A percentile compares a stretch with the other conserved stretches of the same genome.
These are phyloP conservation scores for Sarcophaga caerulescens DNA, from an alignment of 2,888 invertebrate genomes.

Conservation along the genomic window DNA sequence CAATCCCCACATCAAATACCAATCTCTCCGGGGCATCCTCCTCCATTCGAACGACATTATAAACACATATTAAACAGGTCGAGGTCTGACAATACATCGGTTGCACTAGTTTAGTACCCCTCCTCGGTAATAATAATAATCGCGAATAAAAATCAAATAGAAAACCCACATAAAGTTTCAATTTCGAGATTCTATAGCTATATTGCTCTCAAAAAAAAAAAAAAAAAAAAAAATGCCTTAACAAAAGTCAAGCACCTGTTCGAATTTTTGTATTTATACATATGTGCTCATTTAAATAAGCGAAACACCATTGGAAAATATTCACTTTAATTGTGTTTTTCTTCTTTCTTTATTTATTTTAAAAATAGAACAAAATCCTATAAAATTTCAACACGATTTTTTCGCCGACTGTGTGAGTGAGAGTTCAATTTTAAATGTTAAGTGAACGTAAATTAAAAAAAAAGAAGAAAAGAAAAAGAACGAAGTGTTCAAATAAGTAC, in stretches of 20 bases:
- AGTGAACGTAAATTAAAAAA: conserved; percentile 6
- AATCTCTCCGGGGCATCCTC: too few species aligned
- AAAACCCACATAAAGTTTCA: not conserved
- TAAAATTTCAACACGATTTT: conserved; percentile 36
- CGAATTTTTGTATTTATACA: not conserved
- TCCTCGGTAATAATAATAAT: too few species aligned
- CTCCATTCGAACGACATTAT: too few species aligned
- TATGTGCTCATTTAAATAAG: not conserved
- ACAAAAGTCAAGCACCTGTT: conserved; percentile 54
- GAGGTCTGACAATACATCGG: too few species aligned
- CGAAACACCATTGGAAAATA: not conserved
- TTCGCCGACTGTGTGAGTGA: not conserved
- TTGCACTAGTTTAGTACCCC: too few species aligned
- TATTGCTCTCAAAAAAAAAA: not conserved
- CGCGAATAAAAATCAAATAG: too few species aligned
- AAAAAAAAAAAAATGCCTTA: too few species aligned
- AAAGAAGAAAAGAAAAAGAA: not conserved
- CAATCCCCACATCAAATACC: too few species aligned
- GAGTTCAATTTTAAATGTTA: conserved; percentile 65
- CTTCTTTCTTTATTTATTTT: not conserved
- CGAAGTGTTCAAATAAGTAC: conserved; percentile 22
- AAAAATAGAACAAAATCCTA: conserved; percentile 12
- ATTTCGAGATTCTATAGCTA: not conserved
- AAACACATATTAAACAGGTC: too few species aligned
- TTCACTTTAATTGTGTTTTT: too few species aligned